Base-by-base conservation (phyloP, 2,797 vertebrate genomes). In the Sebastes paucispinis region DNA sequence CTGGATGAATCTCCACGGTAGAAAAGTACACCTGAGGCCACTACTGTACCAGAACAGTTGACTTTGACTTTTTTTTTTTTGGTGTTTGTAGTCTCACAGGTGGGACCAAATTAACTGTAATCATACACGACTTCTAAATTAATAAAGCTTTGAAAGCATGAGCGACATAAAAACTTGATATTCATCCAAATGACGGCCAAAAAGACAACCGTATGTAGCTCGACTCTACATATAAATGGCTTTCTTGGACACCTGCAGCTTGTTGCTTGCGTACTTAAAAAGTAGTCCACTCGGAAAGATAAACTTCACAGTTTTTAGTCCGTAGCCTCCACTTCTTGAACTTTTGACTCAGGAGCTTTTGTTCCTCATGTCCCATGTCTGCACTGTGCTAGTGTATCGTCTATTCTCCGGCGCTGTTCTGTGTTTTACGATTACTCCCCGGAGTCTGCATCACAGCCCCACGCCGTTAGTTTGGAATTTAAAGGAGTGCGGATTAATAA, bases 401-500 rank as follows among this genome's bases (percentile, higher is more conserved):
- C 71, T 90, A 65, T 83, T 86, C 85, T 91, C 84, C 77, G 31
- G 87, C 83, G 88, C 86, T 95, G 90, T 91, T 94, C 92, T 85
- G 63, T 87, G 86, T 92, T 89, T 90, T 78, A 80, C 90, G 92
- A 96, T 95, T 89, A 93, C 91, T 95, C 96, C 94, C 94, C 55
- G 29, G 92, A 80, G 94, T 73, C 85, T 79, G 85, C 90, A 86
- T 77, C 82, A 82, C 88, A 95, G 94, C 88, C 94, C 92, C 87
- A 89, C 92, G 69, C 86, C 82, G 83, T 95, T 86, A 93, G 91
- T 90, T 92, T 90, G 50, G 77, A 94, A 94, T 91, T 92, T 90
- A 92, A 91, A 95, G 89, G 91, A 95, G 92, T 81, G 91, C 83
- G 90, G 93, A 96, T 96, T 97, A 96, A 97, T 98, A 97, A 97